Base-by-base conservation (phyloP, 2,113 vertebrate genomes). In the Grantiella picta region DNA sequence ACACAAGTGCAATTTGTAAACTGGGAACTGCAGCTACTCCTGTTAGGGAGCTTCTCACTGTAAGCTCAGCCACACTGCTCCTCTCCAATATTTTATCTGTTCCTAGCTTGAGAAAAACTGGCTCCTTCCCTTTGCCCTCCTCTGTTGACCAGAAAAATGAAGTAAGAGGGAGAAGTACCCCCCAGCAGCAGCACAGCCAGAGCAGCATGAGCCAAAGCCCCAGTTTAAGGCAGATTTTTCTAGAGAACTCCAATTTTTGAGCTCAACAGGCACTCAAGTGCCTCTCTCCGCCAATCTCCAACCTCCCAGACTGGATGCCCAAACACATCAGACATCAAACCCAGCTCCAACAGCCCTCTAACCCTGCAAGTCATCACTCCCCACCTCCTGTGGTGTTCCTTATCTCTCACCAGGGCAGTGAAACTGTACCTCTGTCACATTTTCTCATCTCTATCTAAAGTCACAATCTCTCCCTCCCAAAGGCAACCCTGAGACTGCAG, bases 371-470 rank as follows among this genome's bases (percentile, higher is more conserved):
- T 10, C 42, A 5, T 27, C 27, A 6, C 15, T 60, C 33, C 21
- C 33, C 19, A 3, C 11, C 20, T 45, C 63, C 35, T 0, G 0
- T 6, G 27, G 7, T 21, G 42, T 44, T 27, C 21, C 11, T 56
- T 7, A 0, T 15, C 29, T 21, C 63, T 69, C 76, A 18, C 17
- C 11, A 1, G 12, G 24, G 20, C 52, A 35, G 3, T 2, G 4
- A 49, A 45, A 38, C 45, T 44, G 33, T 59, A 11, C 36, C 49
- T 82, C 65, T n/a, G 5, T 33, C 22, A 12, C 68, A 5, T 86
- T 65, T 84, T 36, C 45, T 72, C 35, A 40, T 66, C 72, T 42
- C 69, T 42, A 0, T 20, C 12, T 6, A 23, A 57, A 64, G 17
- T 33, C 42, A 70, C 6, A 1, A 11, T 33, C 52, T 44, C 56